Evolutionary conservation across 2,797 vertebrate genomes (phyloP).

Genomic region (Urosaurus nigricauda): DNA sequence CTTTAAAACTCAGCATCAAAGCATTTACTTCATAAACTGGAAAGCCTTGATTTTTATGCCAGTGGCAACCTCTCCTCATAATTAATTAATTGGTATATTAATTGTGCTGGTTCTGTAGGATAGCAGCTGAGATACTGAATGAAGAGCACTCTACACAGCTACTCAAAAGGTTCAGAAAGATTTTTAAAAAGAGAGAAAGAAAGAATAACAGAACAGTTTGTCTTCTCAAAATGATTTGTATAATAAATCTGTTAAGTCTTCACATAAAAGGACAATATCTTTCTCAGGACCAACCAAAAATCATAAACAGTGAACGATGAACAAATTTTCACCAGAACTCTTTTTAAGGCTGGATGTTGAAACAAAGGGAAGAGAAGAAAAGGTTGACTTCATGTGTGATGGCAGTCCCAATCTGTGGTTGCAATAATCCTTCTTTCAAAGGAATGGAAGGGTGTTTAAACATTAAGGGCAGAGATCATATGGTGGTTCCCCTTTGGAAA

Average conservation of each 20-base stretch:
- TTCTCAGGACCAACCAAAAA: not conserved
- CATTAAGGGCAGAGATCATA: not conserved
- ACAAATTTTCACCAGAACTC: not conserved
- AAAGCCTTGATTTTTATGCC: slow-evolving; percentile 74
- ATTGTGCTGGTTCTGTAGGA: slow-evolving; percentile 69
- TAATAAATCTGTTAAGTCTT: not conserved
- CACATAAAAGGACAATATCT: not conserved
- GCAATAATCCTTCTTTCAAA: not conserved
- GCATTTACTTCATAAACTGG: slow-evolving; percentile 74
- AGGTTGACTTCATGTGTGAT: too few species aligned
- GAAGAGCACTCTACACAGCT: not conserved
- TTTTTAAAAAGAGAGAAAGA: not conserved
- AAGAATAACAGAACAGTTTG: fast-evolving
- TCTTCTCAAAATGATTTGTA: not conserved
- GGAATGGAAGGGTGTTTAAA: not conserved
- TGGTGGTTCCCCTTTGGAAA: not conserved
- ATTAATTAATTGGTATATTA: slow-evolving; percentile 77
- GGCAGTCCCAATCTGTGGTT: not conserved
- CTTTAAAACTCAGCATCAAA: slow-evolving; percentile 78
- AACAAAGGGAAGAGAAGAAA: not conserved
- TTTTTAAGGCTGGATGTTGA: not conserved
- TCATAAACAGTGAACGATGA: not conserved
- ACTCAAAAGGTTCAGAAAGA: slow-evolving; percentile 25
- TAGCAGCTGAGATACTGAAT: slow-evolving; percentile 40
- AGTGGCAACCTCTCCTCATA: slow-evolving; percentile 59